A percentile compares a stretch with the other conserved stretches of the same genome.
phyloP scores from a whole-genome alignment of 2,888 invertebrate genomes.

The Phorcus lineatus region DNA sequence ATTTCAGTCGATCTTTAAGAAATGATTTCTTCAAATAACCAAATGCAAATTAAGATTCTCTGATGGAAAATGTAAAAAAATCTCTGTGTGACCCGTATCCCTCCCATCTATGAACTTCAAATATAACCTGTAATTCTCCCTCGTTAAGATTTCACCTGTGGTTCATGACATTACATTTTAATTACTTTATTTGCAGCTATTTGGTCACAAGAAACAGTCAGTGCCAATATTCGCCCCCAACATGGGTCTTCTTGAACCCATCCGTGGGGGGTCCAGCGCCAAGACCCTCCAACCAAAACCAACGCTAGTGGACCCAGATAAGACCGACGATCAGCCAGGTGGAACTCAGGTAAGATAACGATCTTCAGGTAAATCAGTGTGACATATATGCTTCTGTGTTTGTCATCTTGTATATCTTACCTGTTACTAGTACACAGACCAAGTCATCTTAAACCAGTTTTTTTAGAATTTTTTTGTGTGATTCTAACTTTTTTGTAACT shows the following conservation, averaged over 20 bases:
- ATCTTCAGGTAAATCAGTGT: background rate
- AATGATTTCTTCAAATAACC: too few species aligned
- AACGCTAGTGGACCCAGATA: conserved; percentile 58
- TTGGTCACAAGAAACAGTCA: conserved; percentile 79
- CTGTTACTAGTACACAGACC: too few species aligned
- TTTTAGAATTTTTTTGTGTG: too few species aligned
- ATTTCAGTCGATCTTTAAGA: too few species aligned
- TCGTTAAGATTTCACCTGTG: background rate
- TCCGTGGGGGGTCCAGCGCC: conserved; percentile 51
- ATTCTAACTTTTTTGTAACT: too few species aligned
- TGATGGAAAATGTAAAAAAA: background rate
- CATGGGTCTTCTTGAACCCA: conserved; percentile 80
- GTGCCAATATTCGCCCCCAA: conserved; percentile 92
- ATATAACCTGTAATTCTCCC: too few species aligned
- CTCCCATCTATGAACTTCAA: too few species aligned
- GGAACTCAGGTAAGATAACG: conserved; percentile 14
- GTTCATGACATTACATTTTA: background rate
- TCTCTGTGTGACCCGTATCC: too few species aligned
- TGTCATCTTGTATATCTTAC: too few species aligned
- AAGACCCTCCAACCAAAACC: conserved; percentile 29
- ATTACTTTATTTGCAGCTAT: conserved; percentile 46
- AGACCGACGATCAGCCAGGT: conserved; percentile 33
- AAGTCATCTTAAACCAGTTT: too few species aligned
- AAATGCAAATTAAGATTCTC: background rate
- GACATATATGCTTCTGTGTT: too few species aligned